Base-by-base conservation (phyloP, 2,888 invertebrate genomes). In the Meta bourneti region DNA sequence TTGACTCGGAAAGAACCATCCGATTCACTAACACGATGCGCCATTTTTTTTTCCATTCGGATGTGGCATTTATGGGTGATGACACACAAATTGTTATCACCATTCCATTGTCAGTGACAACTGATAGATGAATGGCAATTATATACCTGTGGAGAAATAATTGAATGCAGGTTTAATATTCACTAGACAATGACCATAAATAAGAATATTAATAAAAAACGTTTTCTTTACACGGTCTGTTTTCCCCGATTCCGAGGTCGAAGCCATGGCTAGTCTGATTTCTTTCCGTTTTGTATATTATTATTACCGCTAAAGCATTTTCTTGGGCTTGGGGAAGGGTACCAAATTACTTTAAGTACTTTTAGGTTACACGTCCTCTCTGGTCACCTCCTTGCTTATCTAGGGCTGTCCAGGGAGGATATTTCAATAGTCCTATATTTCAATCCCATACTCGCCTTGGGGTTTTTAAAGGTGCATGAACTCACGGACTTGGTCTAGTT, bases 221-320 rank as follows among this genome's bases (percentile, higher is more conserved):
- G 16, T 11, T 80, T 80, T 61, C n/a, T n/a, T 51, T 6, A 52
- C 69, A 69, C 80, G 80, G 61, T 80, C 80, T 80, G 54, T 34
- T 80, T 80, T 80, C 54, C 69, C 16, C 80, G 7, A 34, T 34
- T 61, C 61, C 34, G 80, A 80, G 80, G 80, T 80, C 80, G 61
- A 13, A 80, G 48, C 69, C 80, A 61, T 80, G 78, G 34, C 78
- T 19, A 78, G 51, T 48, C 34, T 61, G 48, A 80, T 54, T 80
- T 69, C 48, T 48, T 34, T 69, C n/a, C 48, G 34, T 80, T 80
- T n/a, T 77, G 77, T 52, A 77, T 77, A 77, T 77, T 77, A 77
- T 77, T 77, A 77, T 19, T 34, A 77, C 19, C n/a, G 49, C 49
- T 77, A 77, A 52, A 51, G 51, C 8, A 9, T 34, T 34, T 34